phyloP scores from a whole-genome alignment of 2,888 invertebrate genomes.

The Eilema griseolum region DNA sequence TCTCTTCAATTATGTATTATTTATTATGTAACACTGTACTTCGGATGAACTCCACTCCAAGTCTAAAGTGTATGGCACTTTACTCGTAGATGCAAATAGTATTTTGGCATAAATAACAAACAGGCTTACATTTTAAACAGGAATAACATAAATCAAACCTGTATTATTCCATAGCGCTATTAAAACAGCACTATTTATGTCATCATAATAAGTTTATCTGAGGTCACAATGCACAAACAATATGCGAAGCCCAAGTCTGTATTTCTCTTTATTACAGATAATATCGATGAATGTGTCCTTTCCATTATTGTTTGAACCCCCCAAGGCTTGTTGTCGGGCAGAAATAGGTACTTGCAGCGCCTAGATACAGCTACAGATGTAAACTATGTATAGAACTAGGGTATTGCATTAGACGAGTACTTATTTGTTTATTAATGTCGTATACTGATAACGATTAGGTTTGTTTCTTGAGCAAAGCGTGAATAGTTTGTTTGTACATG shows the following conservation, averaged over 20 bases:
- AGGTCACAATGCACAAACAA: conserved; percentile 79
- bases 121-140: conserved; percentile 7
- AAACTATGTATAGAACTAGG: not conserved
- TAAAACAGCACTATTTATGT: conserved; percentile 74
- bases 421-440: not conserved
- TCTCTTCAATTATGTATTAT: too few relatives aligned
- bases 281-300: conserved; percentile 55
- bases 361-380: conserved; percentile 11
- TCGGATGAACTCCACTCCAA: too few relatives aligned
- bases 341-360: conserved; percentile 36
- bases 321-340: conserved; percentile 58
- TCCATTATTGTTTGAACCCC: conserved; percentile 62
- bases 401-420: not conserved
- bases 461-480: not conserved
- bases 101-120: not conserved
- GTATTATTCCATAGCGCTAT: conserved; percentile 77
- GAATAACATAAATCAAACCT: conserved; percentile 52
- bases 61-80: too few relatives aligned
- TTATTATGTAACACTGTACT: too few relatives aligned
- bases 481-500: not conserved
- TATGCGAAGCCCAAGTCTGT: conserved; percentile 56
- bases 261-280: conserved; percentile 66
- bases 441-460: not conserved
- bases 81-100: too few relatives aligned
- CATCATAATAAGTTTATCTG: conserved; percentile 83